Evolutionary conservation across 1,140 invertebrate species (phyloP).

Genomic region (Eumeta japonica): DNA sequence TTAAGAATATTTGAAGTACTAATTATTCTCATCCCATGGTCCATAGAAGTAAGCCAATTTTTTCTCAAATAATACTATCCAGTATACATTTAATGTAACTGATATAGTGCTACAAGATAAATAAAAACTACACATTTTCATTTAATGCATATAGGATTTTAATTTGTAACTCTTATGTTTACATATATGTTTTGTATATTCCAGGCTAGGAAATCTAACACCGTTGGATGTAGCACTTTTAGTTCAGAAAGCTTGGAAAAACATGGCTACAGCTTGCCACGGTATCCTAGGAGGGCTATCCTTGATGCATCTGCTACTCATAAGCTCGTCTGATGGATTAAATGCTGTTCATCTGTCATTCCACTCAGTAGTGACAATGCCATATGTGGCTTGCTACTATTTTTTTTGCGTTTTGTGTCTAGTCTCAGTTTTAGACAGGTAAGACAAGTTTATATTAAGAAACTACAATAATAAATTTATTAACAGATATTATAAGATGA

Average conservation of each 20-base stretch:
- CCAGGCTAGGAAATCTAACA: conserved; percentile 43
- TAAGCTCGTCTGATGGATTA: conserved; percentile 46
- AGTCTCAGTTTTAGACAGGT: conserved; percentile 52
- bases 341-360: conserved; percentile 51
- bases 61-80: too few relatives aligned
- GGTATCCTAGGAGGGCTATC: conserved; percentile 46
- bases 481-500: too few relatives aligned
- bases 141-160: too few relatives aligned
- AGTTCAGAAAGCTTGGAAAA: conserved; percentile 44
- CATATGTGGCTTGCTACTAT: conserved; percentile 51
- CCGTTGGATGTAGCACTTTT: conserved; percentile 46
- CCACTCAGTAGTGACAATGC: conserved; percentile 50
- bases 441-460: conserved; percentile 9
- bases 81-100: too few relatives aligned
- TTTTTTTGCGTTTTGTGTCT: conserved; percentile 51
- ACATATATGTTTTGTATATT: conserved; percentile 13
- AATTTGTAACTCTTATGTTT: conserved; percentile 1
- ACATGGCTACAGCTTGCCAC: conserved; percentile 38
- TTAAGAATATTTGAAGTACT: too few relatives aligned
- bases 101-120: not conserved
- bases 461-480: conserved; percentile 1
- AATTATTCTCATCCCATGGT: too few relatives aligned
- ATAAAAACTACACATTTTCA: not conserved
- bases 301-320: conserved; percentile 46
- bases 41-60: too few relatives aligned